A percentile compares a stretch with the other conserved stretches of the same genome.
These are phyloP conservation scores for Odobenus rosmarus DNA, from an alignment of 2,113 vertebrate genomes.

Conservation along the genomic window DNA sequence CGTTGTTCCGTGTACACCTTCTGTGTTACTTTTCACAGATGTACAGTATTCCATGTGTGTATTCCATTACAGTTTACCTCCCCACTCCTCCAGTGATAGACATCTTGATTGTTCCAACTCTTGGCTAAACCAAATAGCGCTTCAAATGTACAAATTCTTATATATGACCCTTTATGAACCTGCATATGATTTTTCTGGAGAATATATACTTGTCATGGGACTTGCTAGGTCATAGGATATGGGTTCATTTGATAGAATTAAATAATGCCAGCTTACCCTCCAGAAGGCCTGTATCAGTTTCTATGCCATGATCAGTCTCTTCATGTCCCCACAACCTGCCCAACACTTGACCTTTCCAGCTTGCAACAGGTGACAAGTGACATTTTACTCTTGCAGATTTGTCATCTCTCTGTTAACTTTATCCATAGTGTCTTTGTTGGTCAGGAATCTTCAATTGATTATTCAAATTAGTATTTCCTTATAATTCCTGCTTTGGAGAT, in stretches of 20 bases:
- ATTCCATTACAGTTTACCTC: not conserved
- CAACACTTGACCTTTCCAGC: not conserved
- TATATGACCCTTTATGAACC: not conserved
- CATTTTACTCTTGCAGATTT: not conserved
- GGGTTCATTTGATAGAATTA: not conserved
- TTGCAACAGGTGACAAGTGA: not conserved
- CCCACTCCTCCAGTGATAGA: not conserved
- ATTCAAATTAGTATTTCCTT: not conserved
- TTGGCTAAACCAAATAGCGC: not conserved
- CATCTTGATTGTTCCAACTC: not conserved
- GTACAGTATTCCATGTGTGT: not conserved
- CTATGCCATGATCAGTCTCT: not conserved
- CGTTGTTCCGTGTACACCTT: not conserved
- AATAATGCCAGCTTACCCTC: not conserved
- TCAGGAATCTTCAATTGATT: not conserved
- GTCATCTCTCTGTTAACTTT: not conserved
- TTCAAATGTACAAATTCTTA: not conserved
- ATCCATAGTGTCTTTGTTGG: not conserved
- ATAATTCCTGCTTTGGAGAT: not conserved
- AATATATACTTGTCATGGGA: not conserved
- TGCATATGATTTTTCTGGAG: not conserved
- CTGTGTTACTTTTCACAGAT: not conserved
- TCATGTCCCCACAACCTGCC: not conserved
- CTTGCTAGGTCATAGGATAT: not conserved
- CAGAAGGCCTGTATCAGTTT: not conserved